Percentiles rank a stretch among this genome's conserved stretches.
Conservation (phyloP, 2,888 invertebrate genomes). For the Slavum lentiscoides region DNA sequence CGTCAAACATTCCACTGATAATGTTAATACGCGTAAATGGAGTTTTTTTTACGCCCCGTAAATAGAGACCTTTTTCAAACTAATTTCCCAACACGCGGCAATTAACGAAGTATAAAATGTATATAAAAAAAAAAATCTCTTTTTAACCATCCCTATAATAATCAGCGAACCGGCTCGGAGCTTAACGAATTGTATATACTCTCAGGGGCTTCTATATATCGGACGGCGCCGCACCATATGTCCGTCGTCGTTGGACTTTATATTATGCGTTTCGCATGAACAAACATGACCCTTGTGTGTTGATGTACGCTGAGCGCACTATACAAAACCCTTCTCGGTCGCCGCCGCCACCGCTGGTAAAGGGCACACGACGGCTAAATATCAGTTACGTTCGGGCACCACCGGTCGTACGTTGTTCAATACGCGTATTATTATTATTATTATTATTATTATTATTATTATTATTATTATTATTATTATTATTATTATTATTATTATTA, state of each 20-base stretch:
- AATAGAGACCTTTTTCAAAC: background rate
- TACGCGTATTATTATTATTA: background rate
- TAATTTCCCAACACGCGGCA: background rate
- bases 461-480: no score
- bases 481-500: no score
- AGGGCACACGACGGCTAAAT: conserved; percentile 39
- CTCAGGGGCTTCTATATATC: conserved; percentile 32
- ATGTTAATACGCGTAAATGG: no score
- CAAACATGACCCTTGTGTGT: conserved; percentile 41
- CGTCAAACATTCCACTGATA: no score
- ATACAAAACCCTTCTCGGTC: conserved; percentile 6
- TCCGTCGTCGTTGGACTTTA: conserved; percentile 20
- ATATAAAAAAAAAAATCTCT: conserved; percentile 21
- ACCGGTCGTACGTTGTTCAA: background rate
- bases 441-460: no score
- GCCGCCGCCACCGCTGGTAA: background rate
- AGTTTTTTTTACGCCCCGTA: no score
- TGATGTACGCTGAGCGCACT: background rate
- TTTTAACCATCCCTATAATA: conserved; percentile 30
- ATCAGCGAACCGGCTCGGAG: conserved; percentile 40
- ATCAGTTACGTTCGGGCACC: conserved; percentile 31
- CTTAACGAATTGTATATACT: conserved; percentile 42
- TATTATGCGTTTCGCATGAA: conserved; percentile 49
- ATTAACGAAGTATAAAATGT: conserved; percentile 28
- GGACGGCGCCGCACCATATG: conserved; percentile 27